Evolutionary conservation across 2,797 vertebrate genomes (phyloP), one percentile per base, ranked within the genome.

Genomic region (Ciconia nigra): DNA sequence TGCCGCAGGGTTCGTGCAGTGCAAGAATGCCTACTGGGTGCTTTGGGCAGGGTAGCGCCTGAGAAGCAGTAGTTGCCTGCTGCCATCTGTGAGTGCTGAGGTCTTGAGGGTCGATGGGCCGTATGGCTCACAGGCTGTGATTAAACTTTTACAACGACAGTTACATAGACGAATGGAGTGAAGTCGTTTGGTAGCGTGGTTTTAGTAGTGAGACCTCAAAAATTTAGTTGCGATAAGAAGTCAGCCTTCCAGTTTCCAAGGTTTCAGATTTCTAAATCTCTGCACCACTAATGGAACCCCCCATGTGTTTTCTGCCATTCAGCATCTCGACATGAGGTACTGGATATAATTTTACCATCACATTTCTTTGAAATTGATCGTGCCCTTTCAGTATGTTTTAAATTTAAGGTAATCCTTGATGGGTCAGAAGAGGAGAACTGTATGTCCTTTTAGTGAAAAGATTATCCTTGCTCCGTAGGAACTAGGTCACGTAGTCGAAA

Each of bases 71-170:
- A 3, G 49, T 5, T 13, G 37, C 39, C 21, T 11, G 0, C 11
- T 24, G 18, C 7, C n/a, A 1, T 5, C 70, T 10, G 52, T 1
- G 3, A 1, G 0, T 0, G 33, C 55, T 1, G 33, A 6, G 5
- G 11, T 4, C 52, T 55, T 5, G 8, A 12, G 31, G 10, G 13
- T 2, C 6, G n/a, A 4, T 3, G 70, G 16, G 42, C 25, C 31
- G 0, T 17, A 0, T 14, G 7, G 37, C 22, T 19, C 1, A 5
- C 19, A 1, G 35, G 6, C n/a, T 5, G 1, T 2, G 13, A 0
- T 2, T 10, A 1, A 7, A 2, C 51, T 33, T 13, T 2, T 0
- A 2, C 3, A 20, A 8, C 2, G 3, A 3, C 4, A 6, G 10
- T 9, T 18, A 1, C 1, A 0, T 3, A 9, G 20, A 2, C 20